Evolutionary conservation across 92 coral and sea anemone species (phyloP).

Genomic region (Isaurus tuberculatus): DNA sequence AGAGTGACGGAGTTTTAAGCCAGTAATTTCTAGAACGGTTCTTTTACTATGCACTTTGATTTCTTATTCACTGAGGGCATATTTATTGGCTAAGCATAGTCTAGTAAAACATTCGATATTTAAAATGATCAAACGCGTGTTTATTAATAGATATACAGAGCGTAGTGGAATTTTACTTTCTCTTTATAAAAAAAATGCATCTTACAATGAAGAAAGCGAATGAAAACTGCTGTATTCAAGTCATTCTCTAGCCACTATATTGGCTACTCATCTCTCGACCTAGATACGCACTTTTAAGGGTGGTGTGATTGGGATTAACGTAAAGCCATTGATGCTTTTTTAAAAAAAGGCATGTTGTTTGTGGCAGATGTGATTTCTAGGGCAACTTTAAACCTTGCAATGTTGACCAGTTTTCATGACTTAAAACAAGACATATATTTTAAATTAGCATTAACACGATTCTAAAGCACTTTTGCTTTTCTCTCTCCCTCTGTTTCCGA

Average conservation of each 20-base stretch:
- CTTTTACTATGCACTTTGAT: not conserved
- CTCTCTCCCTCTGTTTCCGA: not conserved
- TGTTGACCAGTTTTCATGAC: not conserved
- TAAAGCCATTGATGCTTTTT: not conserved
- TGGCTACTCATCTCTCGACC: not conserved
- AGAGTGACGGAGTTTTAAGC: not conserved
- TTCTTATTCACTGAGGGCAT: not conserved
- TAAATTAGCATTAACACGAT: not conserved
- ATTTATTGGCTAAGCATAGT: not conserved
- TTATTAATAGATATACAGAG: too few relatives aligned
- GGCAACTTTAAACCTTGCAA: not conserved
- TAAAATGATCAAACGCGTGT: not conserved
- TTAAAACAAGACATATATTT: not conserved
- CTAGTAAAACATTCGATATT: not conserved
- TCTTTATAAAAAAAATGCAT: not conserved
- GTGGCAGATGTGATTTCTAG: not conserved
- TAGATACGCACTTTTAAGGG: not conserved
- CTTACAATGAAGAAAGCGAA: not conserved
- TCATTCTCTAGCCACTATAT: not conserved
- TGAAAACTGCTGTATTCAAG: not conserved
- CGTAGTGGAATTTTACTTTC: not conserved
- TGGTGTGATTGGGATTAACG: slow-evolving; percentile 7
- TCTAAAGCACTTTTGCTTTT: not conserved
- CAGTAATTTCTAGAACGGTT: not conserved
- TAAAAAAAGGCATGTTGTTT: slow-evolving; percentile 7